Base-by-base conservation (phyloP, 2,888 invertebrate species). In the Cenopis cana region DNA sequence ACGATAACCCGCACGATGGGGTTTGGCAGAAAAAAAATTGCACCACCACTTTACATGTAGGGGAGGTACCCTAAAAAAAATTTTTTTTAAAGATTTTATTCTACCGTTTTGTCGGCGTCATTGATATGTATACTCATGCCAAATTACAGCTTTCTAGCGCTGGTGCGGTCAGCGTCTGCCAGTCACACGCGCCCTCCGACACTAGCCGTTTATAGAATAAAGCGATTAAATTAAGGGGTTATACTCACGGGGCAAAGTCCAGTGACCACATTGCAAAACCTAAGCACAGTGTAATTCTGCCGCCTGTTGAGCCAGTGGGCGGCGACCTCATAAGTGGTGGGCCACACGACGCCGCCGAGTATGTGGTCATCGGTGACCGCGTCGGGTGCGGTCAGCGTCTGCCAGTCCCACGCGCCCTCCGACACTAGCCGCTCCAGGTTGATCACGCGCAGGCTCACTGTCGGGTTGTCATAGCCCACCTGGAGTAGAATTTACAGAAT, bases 241-340 rank as follows among this genome's bases (percentile, higher is more conserved):
- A 14, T 11, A 76, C 81, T 78, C 70, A 92, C 93, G 81, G 86
- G 86, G 74, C 89, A 91, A 24, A 0, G 17, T 8, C 70, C 75
- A 69, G 84, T 88, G 12, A 81, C 78, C 10, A 90, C 75, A 74
- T 94, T 87, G 82, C 96, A 97, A 12, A 95, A 89, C 46, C 94
- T 93, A n/a, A 96, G 82, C 33, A 95, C 89, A 2, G 95, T 93
- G 68, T 95, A 86, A 82, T 96, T 98, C 90, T 99, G 99, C 18
- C 97, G 94, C 38, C 99, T 94, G 85, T 98, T 98, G 73, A 97
- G 93, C 96, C 98, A 98, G 46, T 96, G 95, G 0, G 96, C 96
- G 0, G 95, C 94, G 3, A 98, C 84, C 62, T 95, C 94, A 0
- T 91, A 89, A 50, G 94, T 92, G 6, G 95, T 95, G 18, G 95